Evolutionary conservation across 1,140 invertebrate species (phyloP).

Genomic region (Macrosteles quadrilineatus): DNA sequence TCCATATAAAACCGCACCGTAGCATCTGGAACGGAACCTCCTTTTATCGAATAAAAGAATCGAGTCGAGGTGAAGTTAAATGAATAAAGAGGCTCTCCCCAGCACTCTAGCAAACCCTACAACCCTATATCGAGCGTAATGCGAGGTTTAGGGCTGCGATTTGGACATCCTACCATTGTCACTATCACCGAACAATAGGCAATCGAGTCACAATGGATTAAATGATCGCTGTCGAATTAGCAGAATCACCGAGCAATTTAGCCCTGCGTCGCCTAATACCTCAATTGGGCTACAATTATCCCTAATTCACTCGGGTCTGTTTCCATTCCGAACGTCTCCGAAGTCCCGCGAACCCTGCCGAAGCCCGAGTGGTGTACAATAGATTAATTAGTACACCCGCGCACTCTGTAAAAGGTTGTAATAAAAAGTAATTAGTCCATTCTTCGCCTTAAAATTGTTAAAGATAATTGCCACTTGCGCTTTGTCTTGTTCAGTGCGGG

Average conservation of each 20-base stretch:
- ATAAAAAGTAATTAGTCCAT: constrained; percentile 36
- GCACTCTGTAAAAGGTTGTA: constrained; percentile 11
- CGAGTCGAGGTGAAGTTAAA: neutral
- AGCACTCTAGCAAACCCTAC: neutral
- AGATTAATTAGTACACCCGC: constrained; percentile 27
- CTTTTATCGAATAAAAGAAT: neutral
- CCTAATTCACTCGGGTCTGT: constrained; percentile 12
- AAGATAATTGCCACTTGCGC: constrained; percentile 33
- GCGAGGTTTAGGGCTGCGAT: constrained; percentile 17
- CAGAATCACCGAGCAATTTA: constrained; percentile 22
- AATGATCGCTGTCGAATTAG: constrained; percentile 28
- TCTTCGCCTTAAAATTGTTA: constrained; percentile 32
- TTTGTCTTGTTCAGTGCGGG: constrained; percentile 22
- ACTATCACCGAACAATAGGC: constrained; percentile 29
- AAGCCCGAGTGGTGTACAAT: constrained; percentile 17
- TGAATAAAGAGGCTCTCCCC: neutral
- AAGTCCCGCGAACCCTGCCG: neutral
- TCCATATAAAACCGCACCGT: no score
- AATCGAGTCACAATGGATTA: constrained; percentile 33
- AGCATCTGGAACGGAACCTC: neutral
- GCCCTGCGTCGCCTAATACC: constrained; percentile 30
- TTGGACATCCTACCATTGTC: constrained; percentile 34
- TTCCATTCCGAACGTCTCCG: neutral
- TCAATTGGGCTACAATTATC: constrained; percentile 39
- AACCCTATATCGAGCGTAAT: neutral